Evolutionary conservation across 53 echinoderm and acorn worm species (phyloP), one percentile per base, ranked within the genome.

Genomic region (Pentamera pediparva): DNA sequence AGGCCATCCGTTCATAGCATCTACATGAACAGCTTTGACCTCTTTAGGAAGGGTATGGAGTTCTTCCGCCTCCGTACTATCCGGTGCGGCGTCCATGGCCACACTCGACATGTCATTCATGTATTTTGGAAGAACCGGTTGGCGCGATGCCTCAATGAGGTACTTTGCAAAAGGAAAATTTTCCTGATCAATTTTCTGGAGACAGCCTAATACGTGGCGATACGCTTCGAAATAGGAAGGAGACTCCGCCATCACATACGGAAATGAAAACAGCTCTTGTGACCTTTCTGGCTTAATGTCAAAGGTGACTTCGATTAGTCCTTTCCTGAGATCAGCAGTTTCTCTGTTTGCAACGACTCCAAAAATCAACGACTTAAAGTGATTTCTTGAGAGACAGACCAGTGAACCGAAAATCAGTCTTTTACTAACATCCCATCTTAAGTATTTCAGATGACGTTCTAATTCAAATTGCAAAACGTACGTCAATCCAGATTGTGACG

Each of bases 181-280:
- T 5, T 56, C 32, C 10, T 79, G 32, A 24, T 55, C 39, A 27
- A 88, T 84, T 22, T 83, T 39, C 43, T 82, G 79, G 37, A 96
- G 70, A 7, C 88, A 83, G 36, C 83, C 56, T 3, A 96, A 59
- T 12, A 91, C 86, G 31, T 77, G 87, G 12, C 88, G 69, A 37
- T 91, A 91, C 5, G 91, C 96, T 58, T 91, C 96, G 58, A 96
- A 84, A 79, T 85, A 91, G 15, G 90, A 78, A 22, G 76, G 37
- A 0, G 95, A 79, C 57, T 94, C 95, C 4, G 84, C 79, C 95
- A 94, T 94, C 34, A 61, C 35, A 57, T 82, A 94, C 25, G 78
- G 49, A 21, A 25, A 4, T 35, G 74, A 60, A 1, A 83, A 50
- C 6, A 65, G 25, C 18, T 76, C 55, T 6, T 59, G 28, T 9